phyloP scores from a whole-genome alignment of 92 coral and sea anemone species.

The Epizoanthus ramosus region DNA sequence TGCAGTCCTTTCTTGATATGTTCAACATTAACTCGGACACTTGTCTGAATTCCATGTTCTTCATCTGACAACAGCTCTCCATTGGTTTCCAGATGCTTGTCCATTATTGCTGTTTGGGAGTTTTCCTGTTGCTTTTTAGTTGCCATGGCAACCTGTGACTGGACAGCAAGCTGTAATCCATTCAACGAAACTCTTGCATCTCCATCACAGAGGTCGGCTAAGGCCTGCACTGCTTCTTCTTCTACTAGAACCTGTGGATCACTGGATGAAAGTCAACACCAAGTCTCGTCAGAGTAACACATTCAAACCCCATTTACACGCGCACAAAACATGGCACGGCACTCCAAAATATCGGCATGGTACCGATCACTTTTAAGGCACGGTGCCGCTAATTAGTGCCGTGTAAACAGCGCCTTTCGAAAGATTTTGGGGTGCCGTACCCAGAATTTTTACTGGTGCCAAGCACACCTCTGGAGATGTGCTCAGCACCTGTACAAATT shows the following conservation, averaged over 20 bases:
- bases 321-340: too few relatives aligned
- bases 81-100: neutral
- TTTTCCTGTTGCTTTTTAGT: constrained; percentile 15
- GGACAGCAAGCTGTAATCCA: constrained; percentile 95
- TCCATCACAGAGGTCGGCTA: constrained; percentile 93
- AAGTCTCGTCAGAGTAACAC: too few relatives aligned
- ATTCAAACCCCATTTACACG: too few relatives aligned
- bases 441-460: too few relatives aligned
- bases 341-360: too few relatives aligned
- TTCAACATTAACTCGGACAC: constrained; percentile 57
- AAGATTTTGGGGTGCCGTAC: too few relatives aligned
- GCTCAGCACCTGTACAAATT: too few relatives aligned
- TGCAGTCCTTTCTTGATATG: constrained; percentile 92
- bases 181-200: constrained; percentile 97
- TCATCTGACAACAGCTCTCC: neutral
- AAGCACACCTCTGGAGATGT: too few relatives aligned
- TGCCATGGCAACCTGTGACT: constrained; percentile 77
- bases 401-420: too few relatives aligned
- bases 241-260: constrained; percentile 54
- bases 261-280: constrained; percentile 6
- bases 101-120: neutral
- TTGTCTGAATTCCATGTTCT: neutral
- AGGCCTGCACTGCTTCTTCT: constrained; percentile 71
- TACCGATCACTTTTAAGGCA: too few relatives aligned
- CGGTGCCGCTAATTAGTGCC: too few relatives aligned